These are phyloP conservation scores for Takifugu bimaculatus DNA, from an alignment of 2,113 vertebrate genomes.

Conservation along the genomic window DNA sequence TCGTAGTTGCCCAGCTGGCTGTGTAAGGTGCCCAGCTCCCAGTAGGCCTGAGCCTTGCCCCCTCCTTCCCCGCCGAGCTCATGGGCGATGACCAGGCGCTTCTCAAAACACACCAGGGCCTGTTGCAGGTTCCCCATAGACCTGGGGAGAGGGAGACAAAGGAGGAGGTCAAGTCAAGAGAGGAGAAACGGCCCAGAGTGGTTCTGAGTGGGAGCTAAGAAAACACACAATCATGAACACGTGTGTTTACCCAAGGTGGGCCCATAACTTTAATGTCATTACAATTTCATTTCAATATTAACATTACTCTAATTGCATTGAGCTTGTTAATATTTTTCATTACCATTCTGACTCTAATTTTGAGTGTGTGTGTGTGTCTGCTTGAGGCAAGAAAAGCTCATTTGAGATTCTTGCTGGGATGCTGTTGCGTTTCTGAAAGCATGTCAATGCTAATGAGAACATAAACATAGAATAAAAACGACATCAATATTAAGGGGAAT, in stretches of 20 bases:
- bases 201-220: too few relatives aligned
- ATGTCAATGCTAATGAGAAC: conserved; percentile 1
- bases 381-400: conserved; percentile 7
- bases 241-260: too few relatives aligned
- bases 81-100: conserved; percentile 90
- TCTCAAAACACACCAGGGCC: conserved; percentile 94
- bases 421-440: background rate
- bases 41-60: conserved; percentile 92
- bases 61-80: conserved; percentile 89
- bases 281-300: too few relatives aligned
- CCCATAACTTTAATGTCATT: too few relatives aligned
- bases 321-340: conserved; percentile 3
- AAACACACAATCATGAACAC: too few relatives aligned
- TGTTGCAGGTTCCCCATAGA: conserved; percentile 93
- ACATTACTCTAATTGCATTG: conserved; percentile 3
- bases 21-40: conserved; percentile 92
- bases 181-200: too few relatives aligned
- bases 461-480: background rate
- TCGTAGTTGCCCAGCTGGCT: conserved; percentile 95
- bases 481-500: background rate
- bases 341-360: conserved; percentile 1
- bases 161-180: background rate
- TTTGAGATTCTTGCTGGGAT: conserved; percentile 1
- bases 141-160: conserved; percentile 61
- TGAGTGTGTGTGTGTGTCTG: background rate